Evolutionary conservation across 2,113 vertebrate species (phyloP).

Genomic region (Deroptyus accipitrinus): DNA sequence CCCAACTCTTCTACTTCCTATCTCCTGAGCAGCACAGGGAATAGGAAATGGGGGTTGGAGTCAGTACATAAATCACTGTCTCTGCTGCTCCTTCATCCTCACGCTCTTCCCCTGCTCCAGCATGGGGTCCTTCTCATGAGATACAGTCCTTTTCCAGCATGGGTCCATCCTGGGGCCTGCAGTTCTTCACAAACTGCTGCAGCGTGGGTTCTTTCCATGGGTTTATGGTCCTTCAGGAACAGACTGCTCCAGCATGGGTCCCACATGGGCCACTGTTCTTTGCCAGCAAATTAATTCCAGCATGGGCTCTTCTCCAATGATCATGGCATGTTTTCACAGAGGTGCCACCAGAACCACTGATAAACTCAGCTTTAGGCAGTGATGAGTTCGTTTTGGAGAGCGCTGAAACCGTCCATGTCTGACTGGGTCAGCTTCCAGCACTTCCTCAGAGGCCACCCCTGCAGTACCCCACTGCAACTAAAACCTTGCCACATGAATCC

Average conservation of each 20-base stretch:
- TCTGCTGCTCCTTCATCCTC: background rate
- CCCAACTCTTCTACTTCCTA: background rate
- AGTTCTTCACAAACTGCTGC: background rate
- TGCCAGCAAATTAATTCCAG: background rate
- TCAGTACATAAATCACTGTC: background rate
- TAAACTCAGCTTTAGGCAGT: background rate
- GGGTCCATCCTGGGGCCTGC: background rate
- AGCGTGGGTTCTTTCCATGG: background rate
- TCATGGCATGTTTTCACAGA: background rate
- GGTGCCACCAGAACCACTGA: background rate
- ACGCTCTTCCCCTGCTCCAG: background rate
- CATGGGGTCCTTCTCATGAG: background rate
- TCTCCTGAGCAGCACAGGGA: background rate
- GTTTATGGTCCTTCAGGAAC: background rate
- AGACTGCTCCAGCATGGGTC: background rate
- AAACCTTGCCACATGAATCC: background rate
- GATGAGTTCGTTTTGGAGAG: accelerated
- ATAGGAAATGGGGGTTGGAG: background rate
- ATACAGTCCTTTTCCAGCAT: background rate
- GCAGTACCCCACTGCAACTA: background rate
- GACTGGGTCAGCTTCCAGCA: background rate
- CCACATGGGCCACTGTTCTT: too few species aligned
- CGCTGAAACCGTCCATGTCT: background rate
- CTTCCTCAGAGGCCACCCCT: background rate
- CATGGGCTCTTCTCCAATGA: background rate